These are phyloP conservation scores for Samia ricini DNA, from an alignment of 1,140 invertebrate species.

Conservation along the genomic window DNA sequence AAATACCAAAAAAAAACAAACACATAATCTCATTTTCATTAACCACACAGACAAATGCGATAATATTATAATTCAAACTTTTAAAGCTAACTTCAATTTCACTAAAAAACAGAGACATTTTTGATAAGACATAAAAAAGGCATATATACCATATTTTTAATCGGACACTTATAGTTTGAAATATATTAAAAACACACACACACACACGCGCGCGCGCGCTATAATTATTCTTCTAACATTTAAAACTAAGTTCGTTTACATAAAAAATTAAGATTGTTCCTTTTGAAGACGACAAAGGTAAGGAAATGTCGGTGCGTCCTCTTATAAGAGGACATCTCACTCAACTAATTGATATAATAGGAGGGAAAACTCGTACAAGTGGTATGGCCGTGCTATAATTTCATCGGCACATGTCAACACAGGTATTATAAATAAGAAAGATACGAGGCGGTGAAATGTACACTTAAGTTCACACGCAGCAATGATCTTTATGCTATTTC, in stretches of 20 bases:
- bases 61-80: no score
- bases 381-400: conserved; percentile 66
- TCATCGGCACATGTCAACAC: conserved; percentile 58
- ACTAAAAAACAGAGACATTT: no score
- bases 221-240: neutral
- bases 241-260: neutral
- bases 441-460: conserved; percentile 67
- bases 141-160: neutral
- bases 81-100: no score
- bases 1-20: no score
- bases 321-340: conserved; percentile 66
- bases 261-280: neutral
- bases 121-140: no score
- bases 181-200: neutral
- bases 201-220: neutral
- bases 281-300: neutral
- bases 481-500: conserved; percentile 67
- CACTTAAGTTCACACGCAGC: conserved; percentile 61
- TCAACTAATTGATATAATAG: conserved; percentile 74
- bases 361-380: conserved; percentile 63
- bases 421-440: conserved; percentile 68
- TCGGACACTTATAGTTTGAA: neutral
- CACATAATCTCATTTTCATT: no score
- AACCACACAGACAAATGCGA: no score
- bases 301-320: conserved; percentile 37